phyloP scores from a whole-genome alignment of 2,797 vertebrate genomes.

The Gallirallus australis region DNA sequence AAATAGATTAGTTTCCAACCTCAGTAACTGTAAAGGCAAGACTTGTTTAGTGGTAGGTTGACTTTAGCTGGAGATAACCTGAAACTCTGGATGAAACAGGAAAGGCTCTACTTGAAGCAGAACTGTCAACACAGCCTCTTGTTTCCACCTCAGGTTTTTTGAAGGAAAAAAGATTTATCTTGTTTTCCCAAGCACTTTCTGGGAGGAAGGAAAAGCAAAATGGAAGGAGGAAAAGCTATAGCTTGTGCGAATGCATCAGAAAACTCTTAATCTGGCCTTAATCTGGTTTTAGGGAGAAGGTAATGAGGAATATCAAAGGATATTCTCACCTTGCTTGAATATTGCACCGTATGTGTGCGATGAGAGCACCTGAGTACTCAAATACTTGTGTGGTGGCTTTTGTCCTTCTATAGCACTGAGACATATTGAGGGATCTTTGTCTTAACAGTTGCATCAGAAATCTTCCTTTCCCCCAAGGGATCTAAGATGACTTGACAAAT shows the following conservation, averaged over 20 bases:
- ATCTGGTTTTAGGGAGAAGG: not conserved
- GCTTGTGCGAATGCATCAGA: not conserved
- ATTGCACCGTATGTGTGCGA: not conserved
- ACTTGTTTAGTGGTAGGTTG: not conserved
- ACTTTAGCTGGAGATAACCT: not conserved
- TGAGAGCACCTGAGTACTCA: rapidly evolving
- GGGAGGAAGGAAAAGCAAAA: not conserved
- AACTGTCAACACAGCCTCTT: not conserved
- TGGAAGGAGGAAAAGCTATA: not conserved
- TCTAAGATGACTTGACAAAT: not conserved
- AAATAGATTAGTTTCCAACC: not conserved
- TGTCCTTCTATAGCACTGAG: not conserved
- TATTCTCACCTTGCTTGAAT: not conserved
- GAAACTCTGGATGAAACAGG: not conserved
- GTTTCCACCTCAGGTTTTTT: not conserved
- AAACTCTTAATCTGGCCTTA: not conserved
- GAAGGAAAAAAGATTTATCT: not conserved
- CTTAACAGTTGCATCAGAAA: not conserved
- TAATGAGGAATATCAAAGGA: not conserved
- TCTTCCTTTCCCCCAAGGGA: not conserved
- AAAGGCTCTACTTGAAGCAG: not conserved
- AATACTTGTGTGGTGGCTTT: not conserved
- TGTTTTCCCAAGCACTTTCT: not conserved
- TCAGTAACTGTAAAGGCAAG: not conserved
- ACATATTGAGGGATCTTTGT: not conserved